A percentile compares a stretch with the other conserved stretches of the same genome.
Evolutionary conservation across 1,140 invertebrate genomes (phyloP).

Genomic region (Pararge aegeria): DNA sequence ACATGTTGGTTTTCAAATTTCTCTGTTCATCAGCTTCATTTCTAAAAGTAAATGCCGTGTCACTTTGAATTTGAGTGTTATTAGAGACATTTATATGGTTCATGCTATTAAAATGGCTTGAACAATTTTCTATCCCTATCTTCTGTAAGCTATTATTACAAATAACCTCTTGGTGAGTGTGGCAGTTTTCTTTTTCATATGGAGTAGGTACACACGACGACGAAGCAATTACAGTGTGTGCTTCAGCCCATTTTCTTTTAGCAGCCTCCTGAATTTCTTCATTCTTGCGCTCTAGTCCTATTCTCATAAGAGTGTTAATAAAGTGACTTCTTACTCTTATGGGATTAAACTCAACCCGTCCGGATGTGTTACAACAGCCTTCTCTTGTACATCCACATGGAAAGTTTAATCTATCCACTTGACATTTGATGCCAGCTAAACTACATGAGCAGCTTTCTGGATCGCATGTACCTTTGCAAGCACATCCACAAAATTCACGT

Average conservation of each 20-base stretch:
- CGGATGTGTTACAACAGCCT: constrained; percentile 95
- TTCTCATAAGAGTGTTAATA: constrained; percentile 96
- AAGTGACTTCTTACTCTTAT: constrained; percentile 98
- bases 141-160: constrained; percentile 79
- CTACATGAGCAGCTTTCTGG: constrained; percentile 97
- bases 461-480: constrained; percentile 96
- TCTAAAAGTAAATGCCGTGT: constrained; percentile 49
- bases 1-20: constrained; percentile 42
- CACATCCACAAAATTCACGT: constrained; percentile 96
- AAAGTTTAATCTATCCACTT: constrained; percentile 97
- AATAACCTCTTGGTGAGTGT: constrained; percentile 57
- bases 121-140: constrained; percentile 81
- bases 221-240: constrained; percentile 49
- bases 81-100: constrained; percentile 61
- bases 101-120: constrained; percentile 84
- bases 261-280: constrained; percentile 68
- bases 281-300: constrained; percentile 89
- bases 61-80: constrained; percentile 44
- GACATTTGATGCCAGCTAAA: constrained; percentile 96
- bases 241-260: constrained; percentile 62
- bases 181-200: constrained; percentile 53
- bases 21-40: constrained; percentile 41
- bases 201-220: constrained; percentile 33
- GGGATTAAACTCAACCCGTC: constrained; percentile 97
- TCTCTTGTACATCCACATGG: constrained; percentile 97